Evolutionary conservation across 1,140 invertebrate species (phyloP).

Genomic region (Heliconius nattereri): DNA sequence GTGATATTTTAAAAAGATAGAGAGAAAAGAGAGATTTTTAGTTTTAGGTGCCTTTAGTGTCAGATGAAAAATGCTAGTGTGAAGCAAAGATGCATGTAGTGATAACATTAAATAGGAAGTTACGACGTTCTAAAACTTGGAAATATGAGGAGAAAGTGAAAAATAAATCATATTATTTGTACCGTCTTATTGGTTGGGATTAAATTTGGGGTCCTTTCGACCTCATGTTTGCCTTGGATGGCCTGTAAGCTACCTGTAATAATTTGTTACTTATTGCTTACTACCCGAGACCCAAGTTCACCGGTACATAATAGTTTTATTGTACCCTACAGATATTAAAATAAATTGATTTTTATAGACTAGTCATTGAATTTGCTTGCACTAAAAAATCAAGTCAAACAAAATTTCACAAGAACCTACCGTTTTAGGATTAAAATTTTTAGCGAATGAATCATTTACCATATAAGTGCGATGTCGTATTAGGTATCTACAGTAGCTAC

Average conservation of each 20-base stretch:
- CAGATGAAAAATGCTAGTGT: too few species aligned
- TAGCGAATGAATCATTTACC: neutral
- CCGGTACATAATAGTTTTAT: neutral
- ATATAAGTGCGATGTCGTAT: neutral
- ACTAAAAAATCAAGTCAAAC: neutral
- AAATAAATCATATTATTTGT: neutral
- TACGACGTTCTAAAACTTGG: too few species aligned
- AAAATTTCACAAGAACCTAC: neutral
- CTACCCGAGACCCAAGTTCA: neutral
- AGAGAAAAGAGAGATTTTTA: neutral
- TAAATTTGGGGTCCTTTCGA: neutral
- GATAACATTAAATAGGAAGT: too few species aligned
- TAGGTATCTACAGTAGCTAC: neutral
- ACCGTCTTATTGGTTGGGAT: too few species aligned
- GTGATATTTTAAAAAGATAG: too few species aligned
- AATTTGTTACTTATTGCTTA: neutral
- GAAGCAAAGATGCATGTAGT: too few species aligned
- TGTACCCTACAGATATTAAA: neutral
- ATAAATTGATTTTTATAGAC: neutral
- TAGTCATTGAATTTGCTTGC: too few species aligned
- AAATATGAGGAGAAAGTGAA: neutral
- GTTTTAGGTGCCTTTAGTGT: neutral
- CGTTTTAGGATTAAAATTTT: neutral
- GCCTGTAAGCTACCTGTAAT: neutral
- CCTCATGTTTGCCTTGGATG: neutral